These are phyloP conservation scores for Pterostichus niger DNA, from an alignment of 2,888 invertebrate species.

Conservation along the genomic window DNA sequence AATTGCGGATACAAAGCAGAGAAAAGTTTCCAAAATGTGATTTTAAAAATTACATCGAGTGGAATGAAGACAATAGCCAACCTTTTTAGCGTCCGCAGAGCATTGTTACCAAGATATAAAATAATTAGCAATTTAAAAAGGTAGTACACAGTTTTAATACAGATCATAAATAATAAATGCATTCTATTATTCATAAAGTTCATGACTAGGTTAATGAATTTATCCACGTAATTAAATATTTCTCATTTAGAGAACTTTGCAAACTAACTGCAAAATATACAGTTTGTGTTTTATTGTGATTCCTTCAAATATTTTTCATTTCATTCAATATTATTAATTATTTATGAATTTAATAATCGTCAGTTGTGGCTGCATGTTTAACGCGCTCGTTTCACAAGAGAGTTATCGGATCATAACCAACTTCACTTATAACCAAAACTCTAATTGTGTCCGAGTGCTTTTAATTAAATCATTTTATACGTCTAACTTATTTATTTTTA, in stretches of 20 bases:
- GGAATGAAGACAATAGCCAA: slow-evolving; percentile 14
- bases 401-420: too few relatives aligned
- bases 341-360: too few relatives aligned
- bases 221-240: neutral
- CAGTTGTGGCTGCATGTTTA: neutral
- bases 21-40: slow-evolving; percentile 14
- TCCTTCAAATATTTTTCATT: too few relatives aligned
- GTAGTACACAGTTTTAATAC: slow-evolving; percentile 40
- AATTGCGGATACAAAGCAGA: neutral
- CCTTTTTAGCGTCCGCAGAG: slow-evolving; percentile 12
- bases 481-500: too few relatives aligned
- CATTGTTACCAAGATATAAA: slow-evolving; percentile 47
- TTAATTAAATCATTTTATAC: too few relatives aligned
- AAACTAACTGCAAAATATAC: neutral
- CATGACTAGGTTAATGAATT: slow-evolving; percentile 28
- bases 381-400: neutral
- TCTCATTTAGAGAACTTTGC: too few relatives aligned
- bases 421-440: too few relatives aligned
- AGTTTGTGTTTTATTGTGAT: neutral
- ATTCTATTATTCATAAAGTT: slow-evolving; percentile 15
- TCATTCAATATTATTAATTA: too few relatives aligned
- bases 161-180: slow-evolving; percentile 40
- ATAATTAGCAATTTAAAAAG: slow-evolving; percentile 53
- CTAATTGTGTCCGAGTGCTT: too few relatives aligned
- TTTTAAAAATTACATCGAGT: slow-evolving; percentile 24